Percentiles rank a stretch among this genome's conserved stretches.
Conservation (phyloP, 2,888 invertebrate species). For the Cheilosia soror region DNA sequence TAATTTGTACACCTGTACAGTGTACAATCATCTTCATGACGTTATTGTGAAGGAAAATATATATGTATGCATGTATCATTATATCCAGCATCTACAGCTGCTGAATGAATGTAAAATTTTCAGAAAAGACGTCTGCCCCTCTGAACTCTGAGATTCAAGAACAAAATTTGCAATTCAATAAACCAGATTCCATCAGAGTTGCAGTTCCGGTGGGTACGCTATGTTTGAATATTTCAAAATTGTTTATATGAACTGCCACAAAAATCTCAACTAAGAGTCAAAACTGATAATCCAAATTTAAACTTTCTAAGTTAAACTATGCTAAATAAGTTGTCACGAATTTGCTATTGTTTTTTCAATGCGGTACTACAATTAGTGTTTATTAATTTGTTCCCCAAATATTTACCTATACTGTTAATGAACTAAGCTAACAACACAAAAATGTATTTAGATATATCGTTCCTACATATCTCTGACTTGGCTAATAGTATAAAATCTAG, state of each 20-base stretch:
- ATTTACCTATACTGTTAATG: not conserved
- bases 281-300: too few relatives aligned
- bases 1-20: conserved; percentile 1
- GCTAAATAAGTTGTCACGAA: too few relatives aligned
- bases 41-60: not conserved
- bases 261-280: too few relatives aligned
- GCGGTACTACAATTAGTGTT: not conserved
- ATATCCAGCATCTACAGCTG: not conserved
- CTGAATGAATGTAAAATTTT: conserved; percentile 16
- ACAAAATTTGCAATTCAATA: conserved; percentile 32
- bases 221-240: too few relatives aligned
- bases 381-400: not conserved
- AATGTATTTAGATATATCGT: not conserved
- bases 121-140: not conserved
- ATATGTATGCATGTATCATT: not conserved
- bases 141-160: not conserved
- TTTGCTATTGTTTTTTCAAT: too few relatives aligned
- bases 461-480: not conserved
- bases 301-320: too few relatives aligned
- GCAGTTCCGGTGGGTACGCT: too few relatives aligned
- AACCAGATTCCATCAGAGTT: not conserved
- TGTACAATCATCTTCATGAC: not conserved
- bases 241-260: not conserved
- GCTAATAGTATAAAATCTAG: not conserved
- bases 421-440: not conserved